Base-by-base conservation (phyloP, 2,113 vertebrate genomes). In the Notarius quadriscutis region DNA sequence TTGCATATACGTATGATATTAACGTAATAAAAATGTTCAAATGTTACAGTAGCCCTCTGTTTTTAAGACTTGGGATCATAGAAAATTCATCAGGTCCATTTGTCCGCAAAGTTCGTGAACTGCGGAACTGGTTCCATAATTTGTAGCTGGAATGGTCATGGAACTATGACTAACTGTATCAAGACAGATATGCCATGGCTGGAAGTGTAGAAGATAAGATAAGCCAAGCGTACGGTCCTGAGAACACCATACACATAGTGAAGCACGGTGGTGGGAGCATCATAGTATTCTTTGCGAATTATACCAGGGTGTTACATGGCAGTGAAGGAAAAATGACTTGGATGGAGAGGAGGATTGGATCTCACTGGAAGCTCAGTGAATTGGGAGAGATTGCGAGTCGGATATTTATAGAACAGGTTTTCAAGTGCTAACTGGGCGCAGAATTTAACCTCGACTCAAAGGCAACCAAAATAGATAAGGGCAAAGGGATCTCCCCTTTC, bases 391-490 rank as follows among this genome's bases (percentile, higher is more conserved):
- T 41, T 41, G 41, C 2, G 74, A 7, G 50, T 78, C 25, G 8
- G 75, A 53, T 74, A 74, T 74, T 48, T 48, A 48, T 9, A 74
- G 17, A 30, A 69, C 4, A 69, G 14, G 8, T 12, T 48, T 25
- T 22, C 25, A 53, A 53, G 51, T 55, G 75, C 1, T 75, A n/a
- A 53, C 22, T 8, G 48, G 7, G n/a, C 60, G 30, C 53, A 30
- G 77, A 1, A 30, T 80, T 57, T 60, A 81, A 34, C 79, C 55
- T 81, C 55, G 34, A 41, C 30, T 81, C 55, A 81, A 81, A 60
- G 55, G 11, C 57, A 62, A 30, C 79, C 57, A 14, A 81, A 81
- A 81, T 81, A 81, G 79, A 62, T 8, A 60, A 81, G 79, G 30
- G 18, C 20, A 62, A 81, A 58, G 51, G 75, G 75, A 30, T 20